phyloP scores from a whole-genome alignment of 92 coral and sea anemone species.

The Palythoa heliodiscus region DNA sequence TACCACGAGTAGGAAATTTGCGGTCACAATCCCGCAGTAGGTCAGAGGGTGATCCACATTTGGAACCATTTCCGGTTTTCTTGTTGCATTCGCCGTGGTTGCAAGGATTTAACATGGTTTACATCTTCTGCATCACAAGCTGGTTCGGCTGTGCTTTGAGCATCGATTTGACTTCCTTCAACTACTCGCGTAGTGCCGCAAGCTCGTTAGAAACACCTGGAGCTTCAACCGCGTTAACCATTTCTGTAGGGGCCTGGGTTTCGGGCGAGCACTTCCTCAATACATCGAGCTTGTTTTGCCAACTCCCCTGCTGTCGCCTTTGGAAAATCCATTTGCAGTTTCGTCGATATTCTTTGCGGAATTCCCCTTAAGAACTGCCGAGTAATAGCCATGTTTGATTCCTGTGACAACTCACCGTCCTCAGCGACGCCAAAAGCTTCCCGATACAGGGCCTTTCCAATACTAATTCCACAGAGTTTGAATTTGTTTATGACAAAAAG shows the following conservation, averaged over 20 bases:
- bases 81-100: conserved; percentile 10
- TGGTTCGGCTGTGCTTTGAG: conserved; percentile 13
- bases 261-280: conserved; percentile 37
- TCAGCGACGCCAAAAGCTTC: conserved; percentile 8
- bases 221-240: conserved; percentile 30
- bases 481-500: too few species aligned
- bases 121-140: conserved; percentile 28
- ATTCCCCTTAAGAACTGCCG: conserved; percentile 45
- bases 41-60: conserved; percentile 35
- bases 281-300: conserved; percentile 33
- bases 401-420: conserved; percentile 20
- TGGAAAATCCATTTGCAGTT: conserved; percentile 14
- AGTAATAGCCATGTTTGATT: conserved; percentile 25
- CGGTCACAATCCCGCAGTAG: conserved; percentile 37
- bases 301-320: conserved; percentile 20
- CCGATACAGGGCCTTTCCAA: conserved; percentile 23
- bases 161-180: conserved; percentile 43
- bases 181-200: conserved; percentile 35
- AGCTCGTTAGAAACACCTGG: conserved; percentile 26
- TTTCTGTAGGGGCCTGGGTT: conserved; percentile 43
- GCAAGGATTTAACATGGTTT: conserved; percentile 2
- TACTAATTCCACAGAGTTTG: too few species aligned
- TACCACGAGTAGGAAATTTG: conserved; percentile 31
- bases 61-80: conserved; percentile 36
- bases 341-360: conserved; percentile 19